Base-by-base conservation (phyloP, 2,888 invertebrate genomes). In the Xestobium rufovillosum region DNA sequence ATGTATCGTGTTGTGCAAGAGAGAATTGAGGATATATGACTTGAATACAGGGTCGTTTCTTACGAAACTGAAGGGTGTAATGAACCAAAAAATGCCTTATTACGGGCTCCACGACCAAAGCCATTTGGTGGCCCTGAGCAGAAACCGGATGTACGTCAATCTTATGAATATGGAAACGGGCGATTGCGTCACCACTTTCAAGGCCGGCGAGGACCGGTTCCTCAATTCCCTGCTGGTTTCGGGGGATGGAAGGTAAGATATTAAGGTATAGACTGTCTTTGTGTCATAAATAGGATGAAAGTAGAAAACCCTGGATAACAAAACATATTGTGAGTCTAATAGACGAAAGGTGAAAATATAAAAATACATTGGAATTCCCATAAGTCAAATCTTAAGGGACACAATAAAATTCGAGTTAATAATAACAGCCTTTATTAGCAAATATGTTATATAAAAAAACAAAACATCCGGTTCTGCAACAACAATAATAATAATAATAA, bases 51-150 rank as follows among this genome's bases (percentile, higher is more conserved):
- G 87, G 42, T 70, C 66, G 46, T 76, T 79, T 60, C 55, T 83
- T 53, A 79, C 81, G 8, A 80, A 84, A 26, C 64, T 88, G 29
- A 83, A 86, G 57, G 86, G 86, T 19, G 85, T 90, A 15, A 89
- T 90, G 86, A 90, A 90, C 69, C 88, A 90, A 63, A 88, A 87
- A 65, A 87, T 89, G 88, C 88, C 90, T 38, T 89, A 78, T 63
- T 91, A 83, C 65, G 89, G 87, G 1, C 72, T 88, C 6, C 86
- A 89, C 60, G 85, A 87, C 67, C 66, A 76, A 33, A 76, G 76
- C 33, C 88, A 89, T 59, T 67, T 84, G 43, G 89, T 90, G 17
- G 82, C 88, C 3, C 70, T 91, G 23, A 83, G 89, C 4, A 70
- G 90, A 39, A 90, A 90, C 68, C 68, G 88, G 53, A 88, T 89